Evolutionary conservation across 2,888 invertebrate species (phyloP).

Genomic region (Synergus itoensis): DNA sequence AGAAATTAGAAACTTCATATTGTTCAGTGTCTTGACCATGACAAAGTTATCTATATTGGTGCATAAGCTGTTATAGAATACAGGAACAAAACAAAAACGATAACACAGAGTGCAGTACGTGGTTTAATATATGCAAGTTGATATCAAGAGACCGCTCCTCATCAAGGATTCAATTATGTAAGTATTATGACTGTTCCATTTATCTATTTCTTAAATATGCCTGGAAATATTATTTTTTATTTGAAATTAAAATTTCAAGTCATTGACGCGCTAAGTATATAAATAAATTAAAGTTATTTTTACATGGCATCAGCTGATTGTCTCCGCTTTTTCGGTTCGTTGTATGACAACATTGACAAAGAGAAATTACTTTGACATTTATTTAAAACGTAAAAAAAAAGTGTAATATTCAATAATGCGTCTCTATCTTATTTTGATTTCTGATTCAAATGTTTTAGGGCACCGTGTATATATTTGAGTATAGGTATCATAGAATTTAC

Average conservation of each 20-base stretch:
- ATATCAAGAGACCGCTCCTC: not conserved
- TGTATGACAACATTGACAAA: not conserved
- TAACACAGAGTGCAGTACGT: not conserved
- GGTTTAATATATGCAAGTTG: not conserved
- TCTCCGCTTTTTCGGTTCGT: not conserved
- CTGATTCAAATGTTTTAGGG: not conserved
- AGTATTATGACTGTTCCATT: not conserved
- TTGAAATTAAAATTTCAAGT: not conserved
- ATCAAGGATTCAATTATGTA: constrained; percentile 7
- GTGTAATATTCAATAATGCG: not conserved
- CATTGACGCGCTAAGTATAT: not conserved
- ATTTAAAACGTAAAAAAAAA: not conserved
- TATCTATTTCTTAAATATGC: not conserved
- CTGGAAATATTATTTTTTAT: not conserved
- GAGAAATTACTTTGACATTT: not conserved
- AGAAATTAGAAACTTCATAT: not conserved
- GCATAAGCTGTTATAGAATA: not conserved
- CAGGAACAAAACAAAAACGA: not conserved
- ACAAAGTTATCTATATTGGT: not conserved
- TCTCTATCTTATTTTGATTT: constrained; percentile 47
- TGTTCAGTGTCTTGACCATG: constrained; percentile 1
- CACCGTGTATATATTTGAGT: not conserved
- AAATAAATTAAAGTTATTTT: not conserved
- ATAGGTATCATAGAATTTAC: not conserved
- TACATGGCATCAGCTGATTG: not conserved